Evolutionary conservation across 2,888 invertebrate genomes (phyloP).

Genomic region (Drosophila gaucha): DNA sequence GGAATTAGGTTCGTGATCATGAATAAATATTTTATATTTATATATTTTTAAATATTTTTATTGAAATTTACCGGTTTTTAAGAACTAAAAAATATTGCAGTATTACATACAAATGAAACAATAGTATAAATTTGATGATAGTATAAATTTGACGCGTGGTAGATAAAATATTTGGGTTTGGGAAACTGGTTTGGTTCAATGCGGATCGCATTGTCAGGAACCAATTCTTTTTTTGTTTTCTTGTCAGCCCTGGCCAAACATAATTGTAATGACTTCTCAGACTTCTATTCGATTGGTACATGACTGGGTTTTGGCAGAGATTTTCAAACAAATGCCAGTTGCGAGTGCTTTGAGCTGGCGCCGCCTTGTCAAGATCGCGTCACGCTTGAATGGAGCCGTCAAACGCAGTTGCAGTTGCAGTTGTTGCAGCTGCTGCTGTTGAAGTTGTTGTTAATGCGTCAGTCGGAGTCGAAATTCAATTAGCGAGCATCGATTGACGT

Average conservation of each 20-base stretch:
- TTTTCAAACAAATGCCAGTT: slow-evolving; percentile 32
- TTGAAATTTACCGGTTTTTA: background rate
- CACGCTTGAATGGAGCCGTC: slow-evolving; percentile 67
- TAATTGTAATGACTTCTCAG: background rate
- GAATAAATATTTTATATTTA: background rate
- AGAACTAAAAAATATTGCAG: background rate
- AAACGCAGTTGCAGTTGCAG: slow-evolving; percentile 22
- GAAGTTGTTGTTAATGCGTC: slow-evolving; percentile 27
- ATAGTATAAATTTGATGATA: background rate
- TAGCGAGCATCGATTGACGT: slow-evolving; percentile 43
- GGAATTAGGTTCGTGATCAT: no score
- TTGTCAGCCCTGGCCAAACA: background rate
- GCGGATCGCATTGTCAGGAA: background rate
- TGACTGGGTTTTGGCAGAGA: slow-evolving; percentile 30
- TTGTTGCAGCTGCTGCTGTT: slow-evolving; percentile 1
- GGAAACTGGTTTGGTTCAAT: no score
- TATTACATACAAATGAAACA: background rate
- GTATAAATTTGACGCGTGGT: no score
- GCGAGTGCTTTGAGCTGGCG: slow-evolving; percentile 43
- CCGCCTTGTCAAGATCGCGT: slow-evolving; percentile 60
- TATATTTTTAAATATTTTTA: background rate
- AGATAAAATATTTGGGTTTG: no score
- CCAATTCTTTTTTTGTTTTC: no score
- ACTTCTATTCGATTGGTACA: slow-evolving; percentile 1
- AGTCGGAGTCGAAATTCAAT: slow-evolving; percentile 52